Evolutionary conservation across 1,140 invertebrate genomes (phyloP), one percentile per base, ranked within the genome.

Genomic region (Ips typographus): DNA sequence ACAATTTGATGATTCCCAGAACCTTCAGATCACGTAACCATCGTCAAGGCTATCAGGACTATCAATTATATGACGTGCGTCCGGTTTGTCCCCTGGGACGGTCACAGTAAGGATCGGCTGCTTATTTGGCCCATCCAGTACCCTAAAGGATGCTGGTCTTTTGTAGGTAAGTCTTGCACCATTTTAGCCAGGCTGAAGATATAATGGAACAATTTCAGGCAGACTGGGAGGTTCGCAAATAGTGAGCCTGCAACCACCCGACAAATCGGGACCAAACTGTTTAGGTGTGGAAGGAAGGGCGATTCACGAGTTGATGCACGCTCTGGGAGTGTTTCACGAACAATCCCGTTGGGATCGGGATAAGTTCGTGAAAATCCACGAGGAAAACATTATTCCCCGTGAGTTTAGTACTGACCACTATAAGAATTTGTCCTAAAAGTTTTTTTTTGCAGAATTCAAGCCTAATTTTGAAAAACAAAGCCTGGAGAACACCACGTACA

Each of bases 71-170:
- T 88, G 82, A 87, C 86, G 0, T 89, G 87, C 73, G 76, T 89
- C 0, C 83, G 84, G 71, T 88, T 89, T 73, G 81, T 85, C 2
- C 86, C 86, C 38, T 88, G 87, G 86, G 81, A 88, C 77, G 85
- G 85, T 3, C 83, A 83, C 72, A 74, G 71, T 2, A 82, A 84
- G 71, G 89, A 90, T 73, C 88, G 86, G 73, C 76, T 89, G 4
- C 73, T 88, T 1, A 87, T 89, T 55, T 88, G 86, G 87, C 87
- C 87, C 2, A 85, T 88, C 3, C 84, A 87, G 77, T 84, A 86
- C 76, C 87, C 87, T 40, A 82, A 83, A 82, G 87, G 87, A 38
- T 91, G 89, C 76, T 90, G 88, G 88, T 89, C 88, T 0, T 89
- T 83, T 77, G 85, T 90, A 3, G 89, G 88, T 67, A 59, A 63